These are phyloP conservation scores for Agriopis marginaria DNA, from an alignment of 2,888 invertebrate species.

Conservation along the genomic window DNA sequence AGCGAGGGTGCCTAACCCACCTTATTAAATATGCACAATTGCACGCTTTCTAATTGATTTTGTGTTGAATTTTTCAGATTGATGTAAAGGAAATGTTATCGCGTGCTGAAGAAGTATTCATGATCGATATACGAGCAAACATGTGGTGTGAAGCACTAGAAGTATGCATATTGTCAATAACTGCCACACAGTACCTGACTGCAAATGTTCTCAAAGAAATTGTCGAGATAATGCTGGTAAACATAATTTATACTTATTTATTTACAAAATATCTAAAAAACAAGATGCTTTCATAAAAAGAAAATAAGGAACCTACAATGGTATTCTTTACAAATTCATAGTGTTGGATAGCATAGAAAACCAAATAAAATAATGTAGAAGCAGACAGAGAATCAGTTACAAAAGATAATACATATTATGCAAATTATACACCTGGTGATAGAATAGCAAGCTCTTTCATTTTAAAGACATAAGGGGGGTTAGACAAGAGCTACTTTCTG, in stretches of 20 bases:
- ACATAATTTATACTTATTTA: too few relatives aligned
- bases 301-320: too few relatives aligned
- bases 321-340: too few relatives aligned
- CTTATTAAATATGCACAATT: background rate
- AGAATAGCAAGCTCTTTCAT: too few relatives aligned
- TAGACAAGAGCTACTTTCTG: too few relatives aligned
- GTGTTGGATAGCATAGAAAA: too few relatives aligned
- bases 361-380: too few relatives aligned
- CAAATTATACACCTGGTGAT: too few relatives aligned
- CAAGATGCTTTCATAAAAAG: too few relatives aligned
- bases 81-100: conserved; percentile 59
- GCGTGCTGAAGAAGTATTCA: conserved; percentile 69
- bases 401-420: too few relatives aligned
- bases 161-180: conserved; percentile 69
- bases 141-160: conserved; percentile 79
- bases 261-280: background rate
- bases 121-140: conserved; percentile 70
- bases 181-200: conserved; percentile 69
- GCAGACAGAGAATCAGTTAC: too few relatives aligned
- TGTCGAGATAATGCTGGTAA: conserved; percentile 80
- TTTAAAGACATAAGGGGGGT: too few relatives aligned
- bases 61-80: conserved; percentile 50
- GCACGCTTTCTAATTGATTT: background rate
- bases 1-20: background rate
- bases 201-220: conserved; percentile 69